Conservation (phyloP, 2,797 vertebrate genomes). For the Micropoecilia bifurca region DNA sequence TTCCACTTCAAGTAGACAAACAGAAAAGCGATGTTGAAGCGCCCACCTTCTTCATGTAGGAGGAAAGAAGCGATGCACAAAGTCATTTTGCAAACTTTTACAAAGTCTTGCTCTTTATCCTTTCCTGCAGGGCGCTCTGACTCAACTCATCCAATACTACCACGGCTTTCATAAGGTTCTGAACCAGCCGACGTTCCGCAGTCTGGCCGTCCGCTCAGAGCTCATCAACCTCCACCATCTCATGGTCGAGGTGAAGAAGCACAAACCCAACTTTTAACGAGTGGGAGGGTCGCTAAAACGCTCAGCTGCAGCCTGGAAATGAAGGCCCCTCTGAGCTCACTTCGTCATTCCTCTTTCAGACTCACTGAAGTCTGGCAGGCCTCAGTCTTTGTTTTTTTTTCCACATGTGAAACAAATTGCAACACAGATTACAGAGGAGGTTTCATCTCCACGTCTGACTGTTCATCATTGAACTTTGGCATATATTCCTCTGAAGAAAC, state of each 20-base stretch:
- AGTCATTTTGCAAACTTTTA: not conserved
- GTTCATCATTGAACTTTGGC: not conserved
- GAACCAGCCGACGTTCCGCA: slow-evolving; percentile 88
- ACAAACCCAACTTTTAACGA: slow-evolving; percentile 91
- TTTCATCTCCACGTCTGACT: not conserved
- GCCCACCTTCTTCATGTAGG: not conserved
- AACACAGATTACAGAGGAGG: not conserved
- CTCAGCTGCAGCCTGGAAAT: not conserved
- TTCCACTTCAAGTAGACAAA: not conserved
- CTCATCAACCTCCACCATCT: slow-evolving; percentile 96
- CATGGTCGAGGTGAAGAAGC: slow-evolving; percentile 97
- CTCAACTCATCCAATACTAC: slow-evolving; percentile 95
- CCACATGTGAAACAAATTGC: not conserved
- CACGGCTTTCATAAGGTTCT: slow-evolving; percentile 93
- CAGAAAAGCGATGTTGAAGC: not conserved
- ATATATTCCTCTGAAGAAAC: not conserved
- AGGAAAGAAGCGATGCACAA: not conserved
- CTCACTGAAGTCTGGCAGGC: not conserved
- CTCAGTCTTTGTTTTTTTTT: not conserved
- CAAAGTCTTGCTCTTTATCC: not conserved
- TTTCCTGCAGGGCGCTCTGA: slow-evolving; percentile 86
- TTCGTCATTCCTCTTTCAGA: not conserved
- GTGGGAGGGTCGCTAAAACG: accelerated
- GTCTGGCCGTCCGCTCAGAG: slow-evolving; percentile 87
- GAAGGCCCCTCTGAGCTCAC: not conserved